Conservation (phyloP, 2,888 invertebrate species). For the Hedya salicella region DNA sequence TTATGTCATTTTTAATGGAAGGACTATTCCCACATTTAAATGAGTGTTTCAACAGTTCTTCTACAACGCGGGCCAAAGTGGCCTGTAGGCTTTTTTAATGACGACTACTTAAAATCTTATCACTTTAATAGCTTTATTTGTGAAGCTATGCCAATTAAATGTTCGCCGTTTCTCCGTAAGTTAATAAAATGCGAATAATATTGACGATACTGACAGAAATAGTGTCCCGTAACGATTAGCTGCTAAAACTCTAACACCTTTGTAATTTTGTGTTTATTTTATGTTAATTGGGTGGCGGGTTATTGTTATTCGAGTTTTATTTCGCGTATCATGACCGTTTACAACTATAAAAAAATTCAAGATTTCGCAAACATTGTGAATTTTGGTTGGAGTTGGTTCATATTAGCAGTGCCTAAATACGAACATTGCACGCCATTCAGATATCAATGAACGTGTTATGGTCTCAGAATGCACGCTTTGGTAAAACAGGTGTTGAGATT, state of each 20-base stretch:
- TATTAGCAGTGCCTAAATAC: conserved; percentile 28
- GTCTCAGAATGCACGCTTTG: conserved; percentile 12
- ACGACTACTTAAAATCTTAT: conserved; percentile 39
- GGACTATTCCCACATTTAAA: conserved; percentile 7
- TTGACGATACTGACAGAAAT: conserved; percentile 52
- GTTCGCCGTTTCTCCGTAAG: conserved; percentile 37
- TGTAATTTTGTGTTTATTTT: conserved; percentile 49
- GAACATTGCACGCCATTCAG: conserved; percentile 33
- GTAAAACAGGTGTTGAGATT: conserved; percentile 1
- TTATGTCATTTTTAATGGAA: conserved; percentile 1
- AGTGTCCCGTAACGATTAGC: conserved; percentile 53
- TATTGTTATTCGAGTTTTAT: conserved; percentile 41
- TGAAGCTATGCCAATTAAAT: conserved; percentile 45
- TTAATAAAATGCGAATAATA: conserved; percentile 57
- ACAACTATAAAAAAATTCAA: conserved; percentile 27
- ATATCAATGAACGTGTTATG: conserved; percentile 35
- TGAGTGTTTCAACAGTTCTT: conserved; percentile 1
- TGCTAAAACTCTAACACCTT: conserved; percentile 51
- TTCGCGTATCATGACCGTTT: conserved; percentile 29
- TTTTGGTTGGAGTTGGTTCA: conserved; percentile 3
- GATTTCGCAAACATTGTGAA: conserved; percentile 8
- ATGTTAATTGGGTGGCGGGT: conserved; percentile 48
- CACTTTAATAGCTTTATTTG: conserved; percentile 44
- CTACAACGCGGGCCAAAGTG: conserved; percentile 4
- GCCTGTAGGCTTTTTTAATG: conserved; percentile 20